A percentile compares a stretch with the other conserved stretches of the same genome.
These are phyloP conservation scores for Anthonomus grandis DNA, from an alignment of 1,140 invertebrate genomes.

Conservation along the genomic window DNA sequence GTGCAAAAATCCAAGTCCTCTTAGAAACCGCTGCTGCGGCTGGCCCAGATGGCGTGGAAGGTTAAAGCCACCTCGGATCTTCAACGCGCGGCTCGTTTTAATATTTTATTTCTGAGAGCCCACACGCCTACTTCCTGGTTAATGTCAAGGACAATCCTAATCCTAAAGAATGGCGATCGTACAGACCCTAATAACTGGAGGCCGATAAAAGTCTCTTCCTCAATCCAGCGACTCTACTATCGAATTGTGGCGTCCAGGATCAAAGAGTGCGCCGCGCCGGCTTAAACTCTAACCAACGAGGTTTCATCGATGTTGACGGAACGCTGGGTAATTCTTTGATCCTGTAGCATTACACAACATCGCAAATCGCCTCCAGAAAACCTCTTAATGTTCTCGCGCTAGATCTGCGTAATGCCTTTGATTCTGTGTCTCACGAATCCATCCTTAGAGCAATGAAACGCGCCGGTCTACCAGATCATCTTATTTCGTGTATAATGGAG, in stretches of 20 bases:
- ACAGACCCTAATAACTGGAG: conserved; percentile 17
- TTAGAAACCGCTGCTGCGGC: not conserved
- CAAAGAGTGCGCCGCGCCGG: conserved; percentile 25
- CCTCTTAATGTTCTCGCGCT: not conserved
- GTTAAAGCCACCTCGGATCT: too few species aligned
- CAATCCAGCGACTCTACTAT: conserved; percentile 15
- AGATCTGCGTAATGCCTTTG: not conserved
- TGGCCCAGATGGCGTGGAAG: too few species aligned
- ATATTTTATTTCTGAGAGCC: too few species aligned
- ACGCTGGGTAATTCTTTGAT: not conserved
- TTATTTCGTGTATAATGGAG: not conserved
- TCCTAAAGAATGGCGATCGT: conserved; percentile 16
- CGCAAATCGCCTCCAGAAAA: not conserved
- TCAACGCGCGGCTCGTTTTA: too few species aligned
- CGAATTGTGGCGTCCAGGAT: conserved; percentile 42
- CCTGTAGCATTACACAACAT: not conserved
- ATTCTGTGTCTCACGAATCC: not conserved
- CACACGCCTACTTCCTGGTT: conserved; percentile 7
- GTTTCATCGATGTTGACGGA: too few species aligned
- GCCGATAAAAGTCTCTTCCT: conserved; percentile 22
- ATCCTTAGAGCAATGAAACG: not conserved
- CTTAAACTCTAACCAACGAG: conserved; percentile 39
- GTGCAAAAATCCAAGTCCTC: not conserved
- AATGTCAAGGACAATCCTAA: conserved; percentile 9
- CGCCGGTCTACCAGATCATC: not conserved